Evolutionary conservation across 1,140 invertebrate species (phyloP), one percentile per base, ranked within the genome.

Genomic region (Hormaphis cornu): DNA sequence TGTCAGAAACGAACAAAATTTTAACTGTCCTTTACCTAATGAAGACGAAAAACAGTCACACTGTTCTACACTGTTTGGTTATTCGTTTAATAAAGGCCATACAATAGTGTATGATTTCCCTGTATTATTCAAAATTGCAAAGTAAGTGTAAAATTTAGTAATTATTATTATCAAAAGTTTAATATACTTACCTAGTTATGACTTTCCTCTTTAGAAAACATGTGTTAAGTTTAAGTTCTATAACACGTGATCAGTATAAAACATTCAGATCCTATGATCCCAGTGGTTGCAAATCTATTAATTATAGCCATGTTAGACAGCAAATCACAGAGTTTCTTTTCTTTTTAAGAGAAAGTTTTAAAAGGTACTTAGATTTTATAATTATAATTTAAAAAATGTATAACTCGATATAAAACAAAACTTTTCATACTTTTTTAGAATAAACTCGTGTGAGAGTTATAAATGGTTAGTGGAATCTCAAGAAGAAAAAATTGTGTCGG

Each of bases 201-300:
- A 28, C n/a, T 20, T 50, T 50, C 6, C 2, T 66, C 1, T 35
- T 30, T 22, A 66, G 61, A 22, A 66, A 66, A 48, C 24, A 33
- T 46, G 30, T 66, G 18, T 35, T 66, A 48, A 66, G 28, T n/a
- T n/a, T 66, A 16, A 66, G 61, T 33, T 48, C 61, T 66, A 16
- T 66, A 26, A 12, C 24, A 16, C 61, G 61, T 24, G 44, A 66
- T 66, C 61, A 66, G 20, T 35, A 48, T 66, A 66, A 66, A 48
- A 33, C 28, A 35, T 50, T 66, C 14, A 46, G 18, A n/a, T 35
- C 10, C 16, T 26, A 48, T 2, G 44, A 50, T 1, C 44, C 33
- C 12, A 66, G 14, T n/a, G 26, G 50, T 66, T 35, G 18, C 14
- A 66, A 50, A 35, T 5, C 42, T 14, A 50, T 48, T 24, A 30